phyloP scores from a whole-genome alignment of 2,888 invertebrate genomes.

The Eupithecia tripunctaria region DNA sequence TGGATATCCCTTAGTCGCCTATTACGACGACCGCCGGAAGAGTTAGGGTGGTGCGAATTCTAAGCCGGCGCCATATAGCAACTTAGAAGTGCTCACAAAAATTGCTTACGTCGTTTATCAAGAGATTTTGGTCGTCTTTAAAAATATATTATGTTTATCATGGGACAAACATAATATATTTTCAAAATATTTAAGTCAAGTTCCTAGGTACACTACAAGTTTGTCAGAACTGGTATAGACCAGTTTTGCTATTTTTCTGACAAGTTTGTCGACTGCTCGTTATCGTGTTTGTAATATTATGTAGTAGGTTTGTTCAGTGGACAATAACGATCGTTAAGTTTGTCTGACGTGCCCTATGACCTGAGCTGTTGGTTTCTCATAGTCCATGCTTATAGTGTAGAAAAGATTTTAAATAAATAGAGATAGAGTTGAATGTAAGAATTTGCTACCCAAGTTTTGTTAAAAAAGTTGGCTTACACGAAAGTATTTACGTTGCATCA shows the following conservation, averaged over 20 bases:
- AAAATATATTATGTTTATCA: neutral
- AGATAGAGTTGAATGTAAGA: neutral
- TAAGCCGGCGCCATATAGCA: too few species aligned
- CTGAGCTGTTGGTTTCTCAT: slow-evolving; percentile 20
- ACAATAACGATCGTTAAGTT: slow-evolving; percentile 37
- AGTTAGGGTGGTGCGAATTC: too few species aligned
- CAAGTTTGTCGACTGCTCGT: slow-evolving; percentile 24
- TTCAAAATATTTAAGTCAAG: too few species aligned
- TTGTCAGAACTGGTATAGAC: too few species aligned
- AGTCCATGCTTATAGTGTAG: slow-evolving; percentile 1
- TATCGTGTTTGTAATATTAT: slow-evolving; percentile 1
- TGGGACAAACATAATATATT: too few species aligned
- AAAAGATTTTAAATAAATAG: neutral
- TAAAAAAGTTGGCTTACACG: neutral
- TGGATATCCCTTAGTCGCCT: too few species aligned
- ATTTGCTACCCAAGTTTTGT: neutral
- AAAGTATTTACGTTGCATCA: too few species aligned
- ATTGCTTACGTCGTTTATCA: neutral
- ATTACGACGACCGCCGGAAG: too few species aligned
- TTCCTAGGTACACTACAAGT: too few species aligned
- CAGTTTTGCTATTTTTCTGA: slow-evolving; percentile 4
- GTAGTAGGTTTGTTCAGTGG: slow-evolving; percentile 7
- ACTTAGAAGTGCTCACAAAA: neutral
- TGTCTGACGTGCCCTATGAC: slow-evolving; percentile 26
- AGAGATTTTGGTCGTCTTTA: neutral